Evolutionary conservation across 2,888 invertebrate species (phyloP), one percentile per base, ranked within the genome.

Genomic region (Ochropleura leucogaster): DNA sequence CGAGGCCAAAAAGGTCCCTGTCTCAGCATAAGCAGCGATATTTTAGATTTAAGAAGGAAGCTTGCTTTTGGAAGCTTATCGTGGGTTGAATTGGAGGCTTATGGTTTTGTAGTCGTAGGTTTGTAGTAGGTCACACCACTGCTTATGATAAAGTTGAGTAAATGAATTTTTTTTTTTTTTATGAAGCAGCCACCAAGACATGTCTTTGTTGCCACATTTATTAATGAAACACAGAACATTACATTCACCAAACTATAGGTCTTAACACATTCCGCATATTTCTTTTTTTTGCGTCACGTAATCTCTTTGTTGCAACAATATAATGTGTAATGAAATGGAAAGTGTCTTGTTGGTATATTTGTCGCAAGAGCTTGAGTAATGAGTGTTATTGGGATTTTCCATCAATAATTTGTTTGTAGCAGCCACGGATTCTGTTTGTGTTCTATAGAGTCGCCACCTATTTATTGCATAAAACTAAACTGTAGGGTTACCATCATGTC

Each of bases 241-340:
- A 65, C 66, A 51, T 47, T 57, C n/a, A 46, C 12, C 44, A 0
- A 59, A 20, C 16, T 65, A 68, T 83, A 78, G 66, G 63, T 68
- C 55, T 70, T 14, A 40, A 62, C 20, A 69, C 59, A 68, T 53
- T 59, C 30, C 57, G 44, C 12, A 51, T 69, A 59, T 68, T 68
- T 71, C 51, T 55, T n/a, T 62, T 53, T 47, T 75, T 79, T 82
- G 80, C 77, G 64, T 59, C 74, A 77, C 49, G 30, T n/a, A 14
- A 18, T 44, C 20, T 49, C 12, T 42, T 67, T 77, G 59, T 44
- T 49, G 47, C 42, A 16, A 57, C 57, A 30, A 30, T 20, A 20
- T 46, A 74, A 60, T 44, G 20, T 79, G 44, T 57, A 30, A 57
- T 57, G 57, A 57, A 57, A 30, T 30, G 30, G 57, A 59, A 59